phyloP scores from a whole-genome alignment of 2,888 invertebrate species.

The Chrysotoxum bicinctum region DNA sequence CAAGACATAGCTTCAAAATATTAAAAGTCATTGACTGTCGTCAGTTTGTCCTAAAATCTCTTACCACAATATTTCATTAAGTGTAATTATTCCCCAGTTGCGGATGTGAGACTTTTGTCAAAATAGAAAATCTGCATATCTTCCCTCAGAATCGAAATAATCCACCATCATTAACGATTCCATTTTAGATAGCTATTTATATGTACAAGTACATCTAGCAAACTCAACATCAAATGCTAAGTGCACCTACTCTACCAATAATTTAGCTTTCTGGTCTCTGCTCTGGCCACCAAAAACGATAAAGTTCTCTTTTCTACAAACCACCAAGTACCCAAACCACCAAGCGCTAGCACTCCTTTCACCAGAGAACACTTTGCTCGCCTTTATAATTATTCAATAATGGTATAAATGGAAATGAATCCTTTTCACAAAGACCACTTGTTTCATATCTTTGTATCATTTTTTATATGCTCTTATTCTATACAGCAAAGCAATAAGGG shows the following conservation, averaged over 20 bases:
- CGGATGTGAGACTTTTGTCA: neutral
- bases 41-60: too few relatives aligned
- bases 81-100: constrained; percentile 43
- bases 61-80: neutral
- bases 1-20: too few relatives aligned
- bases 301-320: constrained; percentile 7
- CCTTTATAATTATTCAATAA: constrained; percentile 67
- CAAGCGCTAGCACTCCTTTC: neutral
- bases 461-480: neutral
- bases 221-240: constrained; percentile 55
- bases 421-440: constrained; percentile 34
- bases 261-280: constrained; percentile 20
- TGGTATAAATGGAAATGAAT: constrained; percentile 44
- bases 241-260: constrained; percentile 48
- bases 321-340: neutral
- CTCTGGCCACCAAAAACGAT: constrained; percentile 17
- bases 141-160: constrained; percentile 27
- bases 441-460: constrained; percentile 6
- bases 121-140: constrained; percentile 35
- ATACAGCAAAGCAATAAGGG: neutral
- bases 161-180: constrained; percentile 47
- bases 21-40: too few relatives aligned
- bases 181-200: constrained; percentile 24
- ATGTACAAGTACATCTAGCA: neutral
- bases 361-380: constrained; percentile 25